Conservation (phyloP, 1,140 invertebrate genomes). For the Caenorhabditis brenneri region DNA sequence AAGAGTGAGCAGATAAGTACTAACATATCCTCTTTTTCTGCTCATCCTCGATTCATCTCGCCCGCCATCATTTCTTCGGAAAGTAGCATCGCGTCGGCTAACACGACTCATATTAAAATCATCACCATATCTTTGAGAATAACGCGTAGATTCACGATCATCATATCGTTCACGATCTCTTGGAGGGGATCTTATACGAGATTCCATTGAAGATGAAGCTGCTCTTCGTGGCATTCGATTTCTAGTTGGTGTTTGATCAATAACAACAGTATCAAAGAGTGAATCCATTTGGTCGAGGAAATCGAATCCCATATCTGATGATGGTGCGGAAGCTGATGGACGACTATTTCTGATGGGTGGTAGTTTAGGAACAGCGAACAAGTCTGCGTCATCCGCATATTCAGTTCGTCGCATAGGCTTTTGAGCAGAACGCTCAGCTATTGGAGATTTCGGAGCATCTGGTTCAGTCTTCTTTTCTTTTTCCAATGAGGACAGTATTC, state of each 20-base stretch:
- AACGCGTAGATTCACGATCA: background rate
- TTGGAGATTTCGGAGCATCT: background rate
- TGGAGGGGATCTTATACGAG: background rate
- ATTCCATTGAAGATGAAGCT: background rate
- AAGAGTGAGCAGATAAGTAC: background rate
- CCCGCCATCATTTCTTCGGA: background rate
- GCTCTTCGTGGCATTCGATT: background rate
- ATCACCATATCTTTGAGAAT: background rate
- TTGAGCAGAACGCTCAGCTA: background rate
- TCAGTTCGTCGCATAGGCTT: background rate
- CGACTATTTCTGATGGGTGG: background rate
- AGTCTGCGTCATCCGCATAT: background rate
- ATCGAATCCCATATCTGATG: background rate
- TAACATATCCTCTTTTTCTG: background rate
- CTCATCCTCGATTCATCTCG: background rate
- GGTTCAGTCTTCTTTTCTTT: background rate
- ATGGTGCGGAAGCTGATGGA: background rate
- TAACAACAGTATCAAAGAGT: background rate
- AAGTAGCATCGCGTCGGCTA: background rate
- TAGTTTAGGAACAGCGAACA: background rate
- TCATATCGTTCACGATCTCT: background rate
- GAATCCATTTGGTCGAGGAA: background rate
- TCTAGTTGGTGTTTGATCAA: background rate
- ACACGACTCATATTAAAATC: background rate
- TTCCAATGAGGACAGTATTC: background rate